Percentiles rank a stretch among this genome's conserved stretches.
phyloP scores from a whole-genome alignment of 2,888 invertebrate genomes.

The Hydrotaea cyrtoneurina region DNA sequence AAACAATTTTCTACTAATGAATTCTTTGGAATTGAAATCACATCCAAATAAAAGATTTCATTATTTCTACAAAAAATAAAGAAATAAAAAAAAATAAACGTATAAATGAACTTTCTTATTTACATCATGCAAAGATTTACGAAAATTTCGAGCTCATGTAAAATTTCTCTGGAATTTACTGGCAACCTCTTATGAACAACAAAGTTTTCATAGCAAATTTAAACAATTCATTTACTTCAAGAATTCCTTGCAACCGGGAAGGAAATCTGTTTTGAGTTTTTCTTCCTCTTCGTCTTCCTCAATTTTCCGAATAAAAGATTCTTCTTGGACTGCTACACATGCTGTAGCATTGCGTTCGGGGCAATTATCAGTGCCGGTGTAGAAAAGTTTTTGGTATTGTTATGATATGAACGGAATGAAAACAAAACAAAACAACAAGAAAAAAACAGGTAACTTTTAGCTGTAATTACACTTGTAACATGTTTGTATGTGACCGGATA shows the following conservation, averaged over 20 bases:
- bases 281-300: background rate
- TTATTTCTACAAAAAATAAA: too few relatives aligned
- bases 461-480: slow-evolving; percentile 54
- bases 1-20: too few relatives aligned
- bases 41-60: too few relatives aligned
- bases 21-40: too few relatives aligned
- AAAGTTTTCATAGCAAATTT: slow-evolving; percentile 8
- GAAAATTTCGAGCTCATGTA: too few relatives aligned
- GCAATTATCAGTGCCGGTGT: background rate
- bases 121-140: too few relatives aligned
- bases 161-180: background rate
- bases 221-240: background rate
- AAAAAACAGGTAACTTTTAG: background rate
- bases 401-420: background rate
- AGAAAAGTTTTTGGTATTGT: background rate
- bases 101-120: too few relatives aligned
- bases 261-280: background rate
- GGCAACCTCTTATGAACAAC: background rate
- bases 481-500: slow-evolving; percentile 62
- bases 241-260: background rate
- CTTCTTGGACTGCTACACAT: too few relatives aligned
- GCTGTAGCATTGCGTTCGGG: background rate
- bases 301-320: background rate
- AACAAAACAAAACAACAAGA: background rate
- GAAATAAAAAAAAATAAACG: too few relatives aligned